Evolutionary conservation across 1,140 invertebrate species (phyloP), one percentile per base, ranked within the genome.

Genomic region (Pseudomyrmex pallidus): DNA sequence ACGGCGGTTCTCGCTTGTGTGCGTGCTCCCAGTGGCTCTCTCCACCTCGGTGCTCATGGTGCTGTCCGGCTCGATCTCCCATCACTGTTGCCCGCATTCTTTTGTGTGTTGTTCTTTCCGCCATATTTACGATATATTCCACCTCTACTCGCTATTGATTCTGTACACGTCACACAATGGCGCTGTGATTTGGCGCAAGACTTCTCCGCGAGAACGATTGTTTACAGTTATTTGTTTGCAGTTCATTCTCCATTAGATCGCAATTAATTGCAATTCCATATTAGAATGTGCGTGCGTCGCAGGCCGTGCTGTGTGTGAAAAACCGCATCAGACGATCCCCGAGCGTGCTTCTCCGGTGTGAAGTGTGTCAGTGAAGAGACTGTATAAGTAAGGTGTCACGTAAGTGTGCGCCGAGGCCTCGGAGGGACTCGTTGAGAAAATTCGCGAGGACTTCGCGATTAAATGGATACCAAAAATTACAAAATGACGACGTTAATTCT

Each of bases 391-490:
- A 66, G 76, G 76, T 80, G 76, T 80, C 76, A 80, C 76, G 76
- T 80, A 80, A 80, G 76, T 80, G 76, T 80, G 76, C 8, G 76
- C 76, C 76, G 76, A 80, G 76, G 66, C 76, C 76, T 80, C 76
- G 72, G 80, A 57, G 52, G 80, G 70, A 82, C 57, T 74, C 72
- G 80, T 63, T n/a, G n/a, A 20, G 44, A 61, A 62, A 74, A 62
- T 44, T 62, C 9, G 50, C 63, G 35, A 59, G 17, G 20, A 84
- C 83, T 84, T 84, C 73, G 85, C 35, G 56, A 46, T 22, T 64
- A 82, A 20, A 82, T 15, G 52, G 20, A 54, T 22, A 46, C 3
- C 72, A 25, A 15, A 13, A 46, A 35, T 13, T 48, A 8, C 59
- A 78, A 35, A 74, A 63, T 22, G 12, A 25, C 52, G 13, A 56